Evolutionary conservation across 2,113 vertebrate genomes (phyloP).

Genomic region (Speoplatyrhinus poulsoni): DNA sequence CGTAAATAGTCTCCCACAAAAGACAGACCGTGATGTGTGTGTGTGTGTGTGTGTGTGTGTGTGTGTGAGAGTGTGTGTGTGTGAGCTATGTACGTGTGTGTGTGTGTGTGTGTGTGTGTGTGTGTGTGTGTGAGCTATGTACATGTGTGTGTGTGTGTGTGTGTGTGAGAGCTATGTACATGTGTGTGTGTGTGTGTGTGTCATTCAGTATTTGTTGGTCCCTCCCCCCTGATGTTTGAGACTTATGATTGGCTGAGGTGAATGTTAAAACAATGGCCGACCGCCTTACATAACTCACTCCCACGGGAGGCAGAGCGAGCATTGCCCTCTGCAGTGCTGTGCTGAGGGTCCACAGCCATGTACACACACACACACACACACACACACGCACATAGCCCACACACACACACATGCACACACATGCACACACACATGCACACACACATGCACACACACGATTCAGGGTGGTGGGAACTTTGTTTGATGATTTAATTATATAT

Average conservation of each 20-base stretch:
- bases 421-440: slow-evolving; percentile 19
- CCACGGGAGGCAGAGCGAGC: slow-evolving; percentile 31
- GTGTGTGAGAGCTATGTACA: too few species aligned
- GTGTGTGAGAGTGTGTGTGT: too few species aligned
- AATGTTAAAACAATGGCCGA: slow-evolving; percentile 45
- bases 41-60: too few species aligned
- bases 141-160: too few species aligned
- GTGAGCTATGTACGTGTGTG: too few species aligned
- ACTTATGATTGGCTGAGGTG: slow-evolving; percentile 5
- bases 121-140: too few species aligned
- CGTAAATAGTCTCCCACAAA: too few species aligned
- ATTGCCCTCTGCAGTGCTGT: slow-evolving; percentile 41
- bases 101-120: too few species aligned
- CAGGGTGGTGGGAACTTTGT: neutral
- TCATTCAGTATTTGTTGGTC: too few species aligned
- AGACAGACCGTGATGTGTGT: too few species aligned
- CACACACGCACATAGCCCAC: slow-evolving; percentile 28
- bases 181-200: too few species aligned
- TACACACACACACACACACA: slow-evolving; percentile 40
- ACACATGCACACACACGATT: slow-evolving; percentile 30
- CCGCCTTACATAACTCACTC: slow-evolving; percentile 56
- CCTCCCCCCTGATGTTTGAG: slow-evolving; percentile 3
- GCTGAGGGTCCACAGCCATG: slow-evolving; percentile 27
- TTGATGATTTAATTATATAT: too few species aligned
- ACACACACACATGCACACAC: slow-evolving; percentile 12